Evolutionary conservation across 1,140 invertebrate genomes (phyloP), one percentile per base, ranked within the genome.

Genomic region (Planococcus citri): DNA sequence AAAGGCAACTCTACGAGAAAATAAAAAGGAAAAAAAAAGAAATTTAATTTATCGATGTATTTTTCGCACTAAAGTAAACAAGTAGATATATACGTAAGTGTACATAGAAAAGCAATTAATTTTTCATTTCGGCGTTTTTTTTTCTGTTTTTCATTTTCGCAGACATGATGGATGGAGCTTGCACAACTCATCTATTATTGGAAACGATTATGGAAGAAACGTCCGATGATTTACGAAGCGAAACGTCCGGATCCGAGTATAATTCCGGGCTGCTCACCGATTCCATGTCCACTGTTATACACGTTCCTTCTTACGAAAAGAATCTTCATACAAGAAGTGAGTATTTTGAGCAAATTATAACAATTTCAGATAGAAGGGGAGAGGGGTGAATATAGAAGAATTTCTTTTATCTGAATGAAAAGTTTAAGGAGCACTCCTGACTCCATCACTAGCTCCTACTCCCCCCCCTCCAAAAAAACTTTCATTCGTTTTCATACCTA

Each of bases 171-270:
- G 60, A 64, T 27, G 60, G 22, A 22, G 60, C 73, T 83, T 83
- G 78, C 84, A 80, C 81, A 64, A 79, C 82, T 71, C 82, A 81
- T 71, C 80, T 83, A 69, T 84, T 84, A 74, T 79, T 89, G 78
- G 88, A 88, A 77, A 89, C 87, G 0, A 89, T 89, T 76, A 79
- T 87, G 71, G 88, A 89, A 76, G 88, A 89, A 77, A 89, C 87
- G 1, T 88, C 87, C 71, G 88, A 89, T 77, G 87, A 89, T 77
- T 79, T 89, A 72, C 82, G 85, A 60, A 88, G 86, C 68, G 87
- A 89, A 74, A 85, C 86, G 60, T 64, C 60, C 10, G 60, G 25
- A 27, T 64, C 60, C 1, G 60, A 64, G 10, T 21, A 64, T 64
- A 64, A 64, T 64, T 64, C 60, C 10, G 60, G 60, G 3, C 20